phyloP scores from a whole-genome alignment of 2,888 invertebrate species.

The Drosophila emarginata region DNA sequence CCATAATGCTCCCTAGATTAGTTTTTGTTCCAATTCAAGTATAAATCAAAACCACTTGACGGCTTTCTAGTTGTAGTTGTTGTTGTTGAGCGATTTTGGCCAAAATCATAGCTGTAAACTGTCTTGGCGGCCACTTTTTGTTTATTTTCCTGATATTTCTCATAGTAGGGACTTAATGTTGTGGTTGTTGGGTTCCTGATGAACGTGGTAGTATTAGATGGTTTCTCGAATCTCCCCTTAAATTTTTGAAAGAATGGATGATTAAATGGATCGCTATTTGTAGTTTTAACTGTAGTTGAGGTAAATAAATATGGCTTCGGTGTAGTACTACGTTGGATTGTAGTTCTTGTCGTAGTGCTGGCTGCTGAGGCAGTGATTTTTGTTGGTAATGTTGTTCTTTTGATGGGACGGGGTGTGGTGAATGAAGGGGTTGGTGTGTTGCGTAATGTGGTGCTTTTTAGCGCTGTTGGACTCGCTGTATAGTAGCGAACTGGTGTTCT shows the following conservation, averaged over 20 bases:
- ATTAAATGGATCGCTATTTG: constrained; percentile 46
- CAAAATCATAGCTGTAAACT: constrained; percentile 49
- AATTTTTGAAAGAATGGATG: constrained; percentile 64
- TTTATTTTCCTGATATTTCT: constrained; percentile 59
- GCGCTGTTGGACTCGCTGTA: background rate
- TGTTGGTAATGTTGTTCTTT: constrained; percentile 19
- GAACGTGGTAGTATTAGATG: background rate
- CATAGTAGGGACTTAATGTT: constrained; percentile 53
- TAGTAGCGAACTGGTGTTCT: constrained; percentile 12
- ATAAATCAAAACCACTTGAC: constrained; percentile 30
- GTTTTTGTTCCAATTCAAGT: constrained; percentile 36
- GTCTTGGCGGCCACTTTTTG: constrained; percentile 54
- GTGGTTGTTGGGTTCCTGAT: constrained; percentile 24
- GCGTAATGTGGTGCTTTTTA: background rate
- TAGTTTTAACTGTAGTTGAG: constrained; percentile 36
- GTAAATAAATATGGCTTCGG: constrained; percentile 60
- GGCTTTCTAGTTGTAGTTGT: constrained; percentile 37
- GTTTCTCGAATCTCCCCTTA: constrained; percentile 41
- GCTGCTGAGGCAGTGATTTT: constrained; percentile 11
- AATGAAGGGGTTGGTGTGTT: background rate
- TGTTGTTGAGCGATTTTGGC: constrained; percentile 38
- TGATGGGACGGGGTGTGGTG: background rate
- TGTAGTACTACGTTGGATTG: constrained; percentile 36
- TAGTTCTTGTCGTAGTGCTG: constrained; percentile 10
- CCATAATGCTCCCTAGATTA: constrained; percentile 10